Evolutionary conservation across 1,140 invertebrate species (phyloP).

Genomic region (Vollenhovia emeryi): DNA sequence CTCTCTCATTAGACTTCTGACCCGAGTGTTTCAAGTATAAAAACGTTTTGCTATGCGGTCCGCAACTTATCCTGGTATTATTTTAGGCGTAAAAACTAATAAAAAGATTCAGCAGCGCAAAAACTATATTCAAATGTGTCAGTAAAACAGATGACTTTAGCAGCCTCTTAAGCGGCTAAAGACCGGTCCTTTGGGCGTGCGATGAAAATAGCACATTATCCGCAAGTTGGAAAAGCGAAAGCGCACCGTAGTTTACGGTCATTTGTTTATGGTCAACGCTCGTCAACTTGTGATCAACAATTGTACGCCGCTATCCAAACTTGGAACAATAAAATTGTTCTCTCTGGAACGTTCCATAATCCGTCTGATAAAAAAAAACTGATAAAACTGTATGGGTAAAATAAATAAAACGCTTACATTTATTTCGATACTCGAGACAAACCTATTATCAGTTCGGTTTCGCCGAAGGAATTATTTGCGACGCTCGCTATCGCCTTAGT

Average conservation of each 20-base stretch:
- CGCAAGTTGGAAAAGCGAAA: not conserved
- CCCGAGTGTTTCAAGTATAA: too few relatives aligned
- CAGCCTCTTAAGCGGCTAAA: conserved; percentile 27
- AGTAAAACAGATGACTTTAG: too few relatives aligned
- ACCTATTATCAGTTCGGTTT: not conserved
- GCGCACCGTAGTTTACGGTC: not conserved
- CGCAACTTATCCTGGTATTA: too few relatives aligned
- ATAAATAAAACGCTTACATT: not conserved
- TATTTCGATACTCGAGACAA: not conserved
- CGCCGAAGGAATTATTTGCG: conserved; percentile 23
- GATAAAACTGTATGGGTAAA: not conserved
- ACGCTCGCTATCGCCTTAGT: not conserved
- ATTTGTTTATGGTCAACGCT: not conserved
- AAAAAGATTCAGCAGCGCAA: too few relatives aligned
- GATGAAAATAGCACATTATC: conserved; percentile 9
- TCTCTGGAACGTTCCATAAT: not conserved
- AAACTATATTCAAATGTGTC: too few relatives aligned
- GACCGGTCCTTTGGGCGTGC: not conserved
- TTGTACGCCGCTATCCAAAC: not conserved
- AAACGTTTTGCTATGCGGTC: too few relatives aligned
- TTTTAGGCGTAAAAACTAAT: too few relatives aligned
- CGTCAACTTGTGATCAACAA: not conserved
- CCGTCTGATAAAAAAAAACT: not conserved
- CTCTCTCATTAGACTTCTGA: too few relatives aligned
- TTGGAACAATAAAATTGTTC: not conserved